Base-by-base conservation (phyloP, 2,113 vertebrate genomes). In the Ranitomeya variabilis region DNA sequence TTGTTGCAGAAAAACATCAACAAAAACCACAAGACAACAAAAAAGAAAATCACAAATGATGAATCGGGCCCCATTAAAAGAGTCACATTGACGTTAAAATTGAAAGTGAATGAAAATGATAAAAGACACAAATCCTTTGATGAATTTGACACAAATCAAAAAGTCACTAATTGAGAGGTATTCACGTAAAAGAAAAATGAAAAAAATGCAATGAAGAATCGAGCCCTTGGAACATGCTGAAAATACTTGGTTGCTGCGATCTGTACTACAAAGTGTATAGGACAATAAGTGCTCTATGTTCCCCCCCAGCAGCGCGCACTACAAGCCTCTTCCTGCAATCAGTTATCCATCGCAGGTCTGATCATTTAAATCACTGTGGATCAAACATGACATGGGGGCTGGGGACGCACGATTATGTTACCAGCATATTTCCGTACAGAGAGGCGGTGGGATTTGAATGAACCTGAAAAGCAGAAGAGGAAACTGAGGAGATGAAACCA, bases 351-450 rank as follows among this genome's bases (percentile, higher is more conserved):
- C 54, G 15, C 26, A 51, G 21, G 26, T 0, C 69, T 14, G 31
- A 86, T 86, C 55, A 45, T 26, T 76, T 86, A 74, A 37, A 76
- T 60, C 14, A 18, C 26, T 4, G 31, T 11, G 57, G 69, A 77
- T 64, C 55, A 64, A 64, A 86, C 73, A 62, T 3, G 7, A 51
- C 23, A 60, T 16, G 66, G 52, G 45, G 37, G 83, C 0, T 18
- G 82, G 16, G 62, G 19, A 12, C 8, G 6, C 21, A 15, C 23
- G 54, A 85, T 85, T 85, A 57, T 31, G 10, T 86, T 86, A 78
- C 85, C 55, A 60, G 51, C 71, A 51, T 54, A 85, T 85, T 85
- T 85, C 83, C 83, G 59, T 77, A 54, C 51, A 86, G 69, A 23
- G n/a, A 77, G 84, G 55, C 84, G 45, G 71, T 12, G 18, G 26